A percentile compares a stretch with the other conserved stretches of the same genome.
These are phyloP conservation scores for Halictus quadricinctus DNA, from an alignment of 2,888 invertebrate species.

Conservation along the genomic window DNA sequence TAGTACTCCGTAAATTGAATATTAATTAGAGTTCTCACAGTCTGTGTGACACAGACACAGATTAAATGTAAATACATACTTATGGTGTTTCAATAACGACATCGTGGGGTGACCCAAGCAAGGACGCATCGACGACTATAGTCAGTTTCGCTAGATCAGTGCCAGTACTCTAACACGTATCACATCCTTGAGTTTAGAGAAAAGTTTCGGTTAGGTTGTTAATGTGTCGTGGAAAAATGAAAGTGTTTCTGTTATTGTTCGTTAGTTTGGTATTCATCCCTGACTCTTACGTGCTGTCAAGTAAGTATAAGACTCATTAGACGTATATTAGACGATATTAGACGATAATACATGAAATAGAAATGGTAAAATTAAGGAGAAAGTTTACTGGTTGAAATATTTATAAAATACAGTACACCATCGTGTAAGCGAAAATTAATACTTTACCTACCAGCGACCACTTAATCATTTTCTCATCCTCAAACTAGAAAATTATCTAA, in stretches of 20 bases:
- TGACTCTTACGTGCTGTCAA: neutral
- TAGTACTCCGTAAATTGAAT: neutral
- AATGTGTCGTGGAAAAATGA: neutral
- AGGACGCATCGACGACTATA: conserved; percentile 1
- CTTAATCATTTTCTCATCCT: neutral
- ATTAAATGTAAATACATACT: conserved; percentile 23
- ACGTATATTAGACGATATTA: neutral
- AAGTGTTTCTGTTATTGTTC: conserved; percentile 16
- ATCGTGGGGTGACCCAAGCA: neutral
- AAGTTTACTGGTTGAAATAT: neutral
- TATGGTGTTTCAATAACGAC: neutral
- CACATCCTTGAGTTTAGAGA: neutral
- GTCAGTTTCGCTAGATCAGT: conserved; percentile 1
- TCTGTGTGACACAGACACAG: neutral
- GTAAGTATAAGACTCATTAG: conserved; percentile 28
- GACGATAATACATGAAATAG: neutral
- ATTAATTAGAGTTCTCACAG: neutral
- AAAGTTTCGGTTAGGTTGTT: neutral
- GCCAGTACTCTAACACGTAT: neutral
- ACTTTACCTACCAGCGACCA: neutral
- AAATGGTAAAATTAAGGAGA: neutral
- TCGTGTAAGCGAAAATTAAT: neutral
- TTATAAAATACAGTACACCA: too few relatives aligned
- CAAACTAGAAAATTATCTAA: neutral
- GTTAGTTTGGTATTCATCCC: neutral